Conservation (phyloP, 2,888 invertebrate species). For the Seladonia tumulorum region DNA sequence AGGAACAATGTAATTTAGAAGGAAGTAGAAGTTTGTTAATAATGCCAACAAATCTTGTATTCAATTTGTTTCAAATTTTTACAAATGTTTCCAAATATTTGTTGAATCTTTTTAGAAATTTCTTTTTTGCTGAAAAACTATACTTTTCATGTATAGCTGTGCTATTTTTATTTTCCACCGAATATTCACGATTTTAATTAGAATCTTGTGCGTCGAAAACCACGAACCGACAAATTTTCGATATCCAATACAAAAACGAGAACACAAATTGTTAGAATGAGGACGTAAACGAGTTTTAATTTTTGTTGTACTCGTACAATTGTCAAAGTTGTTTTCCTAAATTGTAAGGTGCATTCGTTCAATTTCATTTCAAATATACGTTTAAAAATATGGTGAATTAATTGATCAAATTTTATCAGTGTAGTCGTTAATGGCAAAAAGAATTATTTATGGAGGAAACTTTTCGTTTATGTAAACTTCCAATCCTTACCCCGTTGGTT, state of each 20-base stretch:
- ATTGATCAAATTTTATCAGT: not conserved
- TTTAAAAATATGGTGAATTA: not conserved
- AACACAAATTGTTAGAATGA: not conserved
- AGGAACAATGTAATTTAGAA: not conserved
- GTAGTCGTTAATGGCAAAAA: not conserved
- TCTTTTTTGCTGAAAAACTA: not conserved
- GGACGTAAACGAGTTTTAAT: not conserved
- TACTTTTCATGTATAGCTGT: not conserved
- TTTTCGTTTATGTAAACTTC: slow-evolving; percentile 1
- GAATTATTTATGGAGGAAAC: not conserved
- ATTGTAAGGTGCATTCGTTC: not conserved
- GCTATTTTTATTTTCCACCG: not conserved
- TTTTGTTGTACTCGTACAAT: not conserved
- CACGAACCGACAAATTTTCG: not conserved
- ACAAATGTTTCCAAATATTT: too few relatives aligned
- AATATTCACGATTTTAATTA: not conserved
- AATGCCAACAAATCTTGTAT: not conserved
- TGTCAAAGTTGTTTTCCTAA: not conserved
- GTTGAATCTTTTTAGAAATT: not conserved
- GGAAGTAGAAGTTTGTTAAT: not conserved
- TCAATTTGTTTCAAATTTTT: not conserved
- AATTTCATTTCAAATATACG: not conserved
- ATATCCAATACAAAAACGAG: not conserved
- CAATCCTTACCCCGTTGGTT: not conserved
- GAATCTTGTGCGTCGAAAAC: not conserved